Evolutionary conservation across 2,888 invertebrate genomes (phyloP), one percentile per base, ranked within the genome.

Genomic region (Zygogramma bicolorata): DNA sequence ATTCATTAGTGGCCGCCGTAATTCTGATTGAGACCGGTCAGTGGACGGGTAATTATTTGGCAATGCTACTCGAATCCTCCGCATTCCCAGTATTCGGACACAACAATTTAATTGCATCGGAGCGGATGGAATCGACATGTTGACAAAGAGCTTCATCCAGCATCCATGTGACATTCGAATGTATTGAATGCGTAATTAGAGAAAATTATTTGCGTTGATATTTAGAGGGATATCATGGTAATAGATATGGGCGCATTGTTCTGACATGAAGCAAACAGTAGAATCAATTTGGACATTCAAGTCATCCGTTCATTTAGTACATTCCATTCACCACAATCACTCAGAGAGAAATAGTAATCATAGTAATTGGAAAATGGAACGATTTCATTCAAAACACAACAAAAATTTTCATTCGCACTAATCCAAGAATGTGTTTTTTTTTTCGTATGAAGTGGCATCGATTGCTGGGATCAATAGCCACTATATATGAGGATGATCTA

Each of bases 91-190:
- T n/a, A n/a, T n/a, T n/a, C n/a, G n/a, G n/a, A 27, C 53, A 53
- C n/a, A 53, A 53, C 53, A 53, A 53, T 53, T 22, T 53, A 53
- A 53, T 53, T 53, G 27, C 53, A 53, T 27, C n/a, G 53, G 27
- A 53, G 25, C 53, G 53, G 10, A 27, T 53, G 22, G 53, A 53
- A 53, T 53, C 27, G 53, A 53, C 53, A 53, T 53, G 53, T 53
- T 3, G 53, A 53, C 27, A 53, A 53, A 53, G 53, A 53, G 53
- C 25, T 22, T 25, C 53, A 53, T 27, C 27, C 8, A 27, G 27
- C 53, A 53, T 27, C 27, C 8, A 53, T 53, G 53, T 53, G 53
- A 53, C 53, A 53, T 27, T n/a, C 13, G n/a, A 53, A 53, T 53
- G 53, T 13, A 53, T 53, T n/a, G 27, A 53, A 13, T 25, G n/a